Evolutionary conservation across 2,888 invertebrate genomes (phyloP).

Genomic region (Acanthosepion lycidas): DNA sequence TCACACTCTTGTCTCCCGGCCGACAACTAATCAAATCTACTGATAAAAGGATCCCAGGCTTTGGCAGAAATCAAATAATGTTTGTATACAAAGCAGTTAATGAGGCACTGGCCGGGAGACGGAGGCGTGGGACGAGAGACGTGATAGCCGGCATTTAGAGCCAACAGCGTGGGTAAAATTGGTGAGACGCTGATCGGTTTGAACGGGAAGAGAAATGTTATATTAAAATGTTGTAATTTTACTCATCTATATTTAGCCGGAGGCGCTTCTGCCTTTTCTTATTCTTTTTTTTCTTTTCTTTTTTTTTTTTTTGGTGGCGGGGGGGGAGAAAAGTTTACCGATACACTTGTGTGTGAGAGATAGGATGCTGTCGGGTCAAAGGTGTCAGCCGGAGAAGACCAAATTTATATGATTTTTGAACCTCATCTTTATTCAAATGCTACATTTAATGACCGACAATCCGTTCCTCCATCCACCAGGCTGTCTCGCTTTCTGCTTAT

Average conservation of each 20-base stretch:
- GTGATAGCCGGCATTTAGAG: neutral
- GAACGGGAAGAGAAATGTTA: neutral
- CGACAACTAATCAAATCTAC: neutral
- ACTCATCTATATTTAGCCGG: neutral
- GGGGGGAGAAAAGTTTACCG: neutral
- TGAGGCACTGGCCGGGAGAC: neutral
- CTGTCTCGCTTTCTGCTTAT: too few relatives aligned
- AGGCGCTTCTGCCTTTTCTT: neutral
- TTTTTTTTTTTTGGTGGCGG: neutral
- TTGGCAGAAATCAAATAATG: constrained; percentile 33
- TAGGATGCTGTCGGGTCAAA: too few relatives aligned
- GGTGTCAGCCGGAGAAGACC: too few relatives aligned
- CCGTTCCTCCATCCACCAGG: too few relatives aligned
- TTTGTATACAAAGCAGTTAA: constrained; percentile 1
- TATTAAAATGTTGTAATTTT: too few relatives aligned
- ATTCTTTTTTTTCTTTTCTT: too few relatives aligned
- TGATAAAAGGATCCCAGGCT: neutral
- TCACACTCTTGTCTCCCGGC: neutral
- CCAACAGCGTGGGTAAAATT: neutral
- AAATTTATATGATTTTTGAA: too few relatives aligned
- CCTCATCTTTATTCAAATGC: too few relatives aligned
- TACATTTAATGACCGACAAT: too few relatives aligned
- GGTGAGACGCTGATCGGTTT: neutral
- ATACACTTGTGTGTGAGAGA: neutral
- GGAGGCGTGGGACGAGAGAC: neutral